Evolutionary conservation across 2,113 vertebrate species (phyloP), one percentile per base, ranked within the genome.

Genomic region (Castor canadensis): DNA sequence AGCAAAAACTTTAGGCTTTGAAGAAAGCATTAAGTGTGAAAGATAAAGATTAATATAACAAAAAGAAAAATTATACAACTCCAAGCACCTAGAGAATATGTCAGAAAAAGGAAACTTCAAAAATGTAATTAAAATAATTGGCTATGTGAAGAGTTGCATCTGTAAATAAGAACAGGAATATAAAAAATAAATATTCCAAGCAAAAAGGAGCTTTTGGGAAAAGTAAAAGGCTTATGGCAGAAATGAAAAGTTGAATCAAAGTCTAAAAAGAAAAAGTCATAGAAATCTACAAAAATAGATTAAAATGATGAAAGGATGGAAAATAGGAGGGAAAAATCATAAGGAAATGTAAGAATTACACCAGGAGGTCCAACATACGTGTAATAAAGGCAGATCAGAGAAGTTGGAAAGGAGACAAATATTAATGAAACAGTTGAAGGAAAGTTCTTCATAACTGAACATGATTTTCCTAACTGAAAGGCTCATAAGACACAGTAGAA

Each of bases 181-280:
- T 92, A 69, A 54, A 81, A 83, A 71, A 60, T 35, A 96, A 92
- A 85, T n/a, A 69, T 60, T 76, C 66, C 24, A 85, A 69, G 26
- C 32, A 79, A 89, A 60, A 40, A 73, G 28, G 26, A 75, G 32
- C 43, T 95, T 30, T 69, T 89, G 11, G 58, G 67, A n/a, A 81
- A 94, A 89, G 24, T 15, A 76, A 40, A 75, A 64, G 52, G 17
- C 80, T 47, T 45, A 49, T 45, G 47, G 40, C 47, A 80, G 43
- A 88, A 96, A 69, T 66, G n/a, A 80, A 93, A 94, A 88, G 40
- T 28, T 47, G 26, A 88, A 8, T n/a, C 1, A 13, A 83, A 66
- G 62, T 24, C 82, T 72, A 66, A 90, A 87, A 88, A 84, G 66
- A 80, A 73, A 80, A 87, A 92, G n/a, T 85, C 69, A 20, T 80